Evolutionary conservation across 1,140 invertebrate genomes (phyloP).

Genomic region (Drosophila neocordata): DNA sequence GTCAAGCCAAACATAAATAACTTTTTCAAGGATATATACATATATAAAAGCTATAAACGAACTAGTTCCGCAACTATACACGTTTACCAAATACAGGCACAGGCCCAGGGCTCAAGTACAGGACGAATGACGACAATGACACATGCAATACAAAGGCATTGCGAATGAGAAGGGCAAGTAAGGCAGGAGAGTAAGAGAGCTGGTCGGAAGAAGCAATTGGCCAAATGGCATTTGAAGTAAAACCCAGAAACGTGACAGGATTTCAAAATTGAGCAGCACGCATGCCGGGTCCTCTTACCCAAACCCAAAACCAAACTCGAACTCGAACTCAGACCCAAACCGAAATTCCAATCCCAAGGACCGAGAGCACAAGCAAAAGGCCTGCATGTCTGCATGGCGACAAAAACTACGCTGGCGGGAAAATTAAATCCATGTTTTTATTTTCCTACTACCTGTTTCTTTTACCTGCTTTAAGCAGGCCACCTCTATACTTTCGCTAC

Average conservation of each 20-base stretch:
- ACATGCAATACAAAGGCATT: background rate
- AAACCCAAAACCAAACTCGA: constrained; percentile 13
- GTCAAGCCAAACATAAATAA: too few species aligned
- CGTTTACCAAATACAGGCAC: background rate
- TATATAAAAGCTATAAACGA: background rate
- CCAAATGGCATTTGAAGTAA: constrained; percentile 73
- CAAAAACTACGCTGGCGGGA: constrained; percentile 34
- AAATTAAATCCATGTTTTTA: constrained; percentile 41
- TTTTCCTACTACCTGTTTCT: constrained; percentile 9
- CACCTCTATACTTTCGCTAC: background rate
- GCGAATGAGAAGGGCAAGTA: background rate
- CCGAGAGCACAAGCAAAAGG: background rate
- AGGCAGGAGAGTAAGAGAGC: background rate
- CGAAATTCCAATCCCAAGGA: background rate
- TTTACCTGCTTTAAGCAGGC: background rate
- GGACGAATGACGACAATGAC: background rate
- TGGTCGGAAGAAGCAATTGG: constrained; percentile 60
- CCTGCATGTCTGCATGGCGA: constrained; percentile 18
- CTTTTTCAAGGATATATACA: background rate
- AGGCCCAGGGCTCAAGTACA: background rate
- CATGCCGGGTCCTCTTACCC: constrained; percentile 30
- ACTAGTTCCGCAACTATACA: constrained; percentile 4
- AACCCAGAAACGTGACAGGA: constrained; percentile 72
- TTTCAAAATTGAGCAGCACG: constrained; percentile 53
- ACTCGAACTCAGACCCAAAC: constrained; percentile 7